Base-by-base conservation (phyloP, 2,797 vertebrate species). In the Cebuella pygmaea region DNA sequence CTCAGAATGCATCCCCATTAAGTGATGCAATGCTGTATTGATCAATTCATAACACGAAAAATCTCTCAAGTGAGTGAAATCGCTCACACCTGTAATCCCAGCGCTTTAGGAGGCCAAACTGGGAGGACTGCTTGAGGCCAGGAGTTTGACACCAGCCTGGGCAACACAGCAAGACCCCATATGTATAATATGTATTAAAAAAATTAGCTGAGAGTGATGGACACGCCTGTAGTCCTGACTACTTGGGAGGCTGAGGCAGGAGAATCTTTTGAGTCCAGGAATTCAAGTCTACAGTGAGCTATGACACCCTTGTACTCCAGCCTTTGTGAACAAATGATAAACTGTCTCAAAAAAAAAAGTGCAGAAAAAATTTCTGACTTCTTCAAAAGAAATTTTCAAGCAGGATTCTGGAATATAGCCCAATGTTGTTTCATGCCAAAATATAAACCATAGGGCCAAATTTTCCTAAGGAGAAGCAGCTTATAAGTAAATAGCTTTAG, bases 301-400 rank as follows among this genome's bases (percentile, higher is more conserved):
- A 67, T n/a, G 30, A 33, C 61, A 67, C 15, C 61, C n/a, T 33
- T 17, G 3, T 67, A 67, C 61, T 33, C 61, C 7, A 64, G 61
- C 30, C 30, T 33, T 19, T 3, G 61, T 67, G 61, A 67, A 30
- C n/a, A 33, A 67, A 15, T n/a, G 30, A 67, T 30, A 67, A 67
- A 0, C 30, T n/a, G 61, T 67, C 61, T 67, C 7, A 64, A 64
- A 64, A 64, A 64, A 44, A 64, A 76, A 75, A 91, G 81, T 36
- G 30, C 44, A 78, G 82, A 88, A 36, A 82, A 78, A 44, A 13
- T 20, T 61, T 22, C n/a, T 46, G 80, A 81, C 9, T 88, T 70
- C 94, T 92, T 92, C 46, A 61, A 82, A 92, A 79, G 17, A 79
- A 50, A 72, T 72, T 17, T 90, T 96, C 11, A 89, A 82, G 75